phyloP scores from a whole-genome alignment of 2,888 invertebrate genomes.

The Plagodis dolabraria region DNA sequence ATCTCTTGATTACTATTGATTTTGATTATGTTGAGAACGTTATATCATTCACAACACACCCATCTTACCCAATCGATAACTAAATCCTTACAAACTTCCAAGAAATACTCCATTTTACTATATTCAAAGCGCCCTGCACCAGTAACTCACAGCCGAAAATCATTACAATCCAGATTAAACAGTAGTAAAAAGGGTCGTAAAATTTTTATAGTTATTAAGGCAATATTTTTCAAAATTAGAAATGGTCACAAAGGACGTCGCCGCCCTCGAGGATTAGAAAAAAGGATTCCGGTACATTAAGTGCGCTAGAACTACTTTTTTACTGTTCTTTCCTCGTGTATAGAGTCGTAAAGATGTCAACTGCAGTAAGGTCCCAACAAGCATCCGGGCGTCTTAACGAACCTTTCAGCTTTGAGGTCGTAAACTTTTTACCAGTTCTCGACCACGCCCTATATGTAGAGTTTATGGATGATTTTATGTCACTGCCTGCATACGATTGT shows the following conservation, averaged over 20 bases:
- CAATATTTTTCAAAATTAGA: slow-evolving; percentile 73
- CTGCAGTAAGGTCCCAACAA: slow-evolving; percentile 53
- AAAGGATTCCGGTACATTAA: slow-evolving; percentile 66
- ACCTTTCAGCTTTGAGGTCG: slow-evolving; percentile 62
- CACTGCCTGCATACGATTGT: slow-evolving; percentile 10
- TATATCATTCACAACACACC: slow-evolving; percentile 30
- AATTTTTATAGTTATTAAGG: slow-evolving; percentile 73
- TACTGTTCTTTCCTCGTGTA: slow-evolving; percentile 61
- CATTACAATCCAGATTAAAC: slow-evolving; percentile 77
- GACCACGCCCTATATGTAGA: slow-evolving; percentile 36
- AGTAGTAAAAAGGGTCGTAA: slow-evolving; percentile 78
- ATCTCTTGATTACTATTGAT: slow-evolving; percentile 10
- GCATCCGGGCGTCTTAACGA: slow-evolving; percentile 64
- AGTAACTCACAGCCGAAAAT: slow-evolving; percentile 61
- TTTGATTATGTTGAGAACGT: slow-evolving; percentile 27
- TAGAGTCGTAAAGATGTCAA: slow-evolving; percentile 70
- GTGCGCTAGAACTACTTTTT: slow-evolving; percentile 60
- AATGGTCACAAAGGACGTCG: slow-evolving; percentile 68
- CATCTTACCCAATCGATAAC: slow-evolving; percentile 31
- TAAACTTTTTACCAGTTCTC: slow-evolving; percentile 53
- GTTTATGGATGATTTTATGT: slow-evolving; percentile 29
- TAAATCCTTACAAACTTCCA: slow-evolving; percentile 31
- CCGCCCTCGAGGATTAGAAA: slow-evolving; percentile 63
- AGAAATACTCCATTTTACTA: slow-evolving; percentile 39
- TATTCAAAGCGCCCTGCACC: slow-evolving; percentile 49